Evolutionary conservation across 2,888 invertebrate genomes (phyloP), one percentile per base, ranked within the genome.

Genomic region (Scaptomyza parva): DNA sequence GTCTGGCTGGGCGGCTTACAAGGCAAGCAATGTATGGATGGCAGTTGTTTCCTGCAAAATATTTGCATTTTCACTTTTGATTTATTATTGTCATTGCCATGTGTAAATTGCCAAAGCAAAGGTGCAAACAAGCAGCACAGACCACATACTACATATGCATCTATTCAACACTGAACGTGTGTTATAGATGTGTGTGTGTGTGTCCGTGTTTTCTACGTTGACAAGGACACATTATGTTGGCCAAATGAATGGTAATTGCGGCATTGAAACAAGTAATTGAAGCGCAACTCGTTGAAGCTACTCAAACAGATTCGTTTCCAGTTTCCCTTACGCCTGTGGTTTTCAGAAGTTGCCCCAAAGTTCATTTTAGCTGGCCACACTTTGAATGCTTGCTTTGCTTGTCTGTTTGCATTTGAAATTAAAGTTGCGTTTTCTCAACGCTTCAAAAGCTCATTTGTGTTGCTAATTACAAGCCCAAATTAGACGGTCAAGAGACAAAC

Each of bases 1-100:
- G 14, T 26, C 30, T 40, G 52, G 44, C 41, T 63, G 70, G 48
- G 26, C 81, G 63, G 62, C 55, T 73, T 61, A 52, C 48, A 68
- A 73, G 63, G 50, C 26, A 33, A 33, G 54, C 58, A 60, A 61
- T 61, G 71, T 68, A 73, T 79, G 72, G 66, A 73, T 79, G 72
- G 66, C 53, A 54, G 70, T 59, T 70, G 59, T 61, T 76, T 69
- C 64, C 47, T 70, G 86, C 70, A 86, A 76, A 78, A 83, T 88
- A 88, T 85, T 85, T 85, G 85, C 86, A 85, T 85, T 85, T 88
- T 85, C 85, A 85, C 85, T 85, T 85, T 85, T 85, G 85, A 85
- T 85, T 85, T 85, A 85, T 85, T 86, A 86, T 86, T 83, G 84
- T 88, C 86, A 86, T 85, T 77, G 88, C 80, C 73, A 74, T 85